Conservation (phyloP, 2,888 invertebrate species). For the Rhagonycha lutea region DNA sequence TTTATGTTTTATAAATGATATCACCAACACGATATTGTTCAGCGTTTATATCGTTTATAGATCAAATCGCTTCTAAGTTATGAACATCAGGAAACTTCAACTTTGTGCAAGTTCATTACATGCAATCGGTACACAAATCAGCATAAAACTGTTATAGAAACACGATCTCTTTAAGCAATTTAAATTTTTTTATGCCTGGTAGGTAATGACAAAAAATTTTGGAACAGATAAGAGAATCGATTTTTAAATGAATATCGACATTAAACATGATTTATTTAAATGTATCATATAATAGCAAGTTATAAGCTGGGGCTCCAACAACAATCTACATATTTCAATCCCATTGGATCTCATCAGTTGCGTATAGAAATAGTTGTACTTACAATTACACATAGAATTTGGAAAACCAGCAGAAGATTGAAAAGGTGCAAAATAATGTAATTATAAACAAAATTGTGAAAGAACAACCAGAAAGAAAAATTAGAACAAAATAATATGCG, state of each 20-base stretch:
- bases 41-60: constrained; percentile 5
- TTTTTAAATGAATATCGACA: background rate
- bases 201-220: background rate
- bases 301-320: no score
- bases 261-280: background rate
- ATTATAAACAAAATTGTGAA: no score
- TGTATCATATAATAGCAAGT: background rate
- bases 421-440: no score
- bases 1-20: background rate
- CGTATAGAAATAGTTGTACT: no score
- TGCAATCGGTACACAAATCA: constrained; percentile 7
- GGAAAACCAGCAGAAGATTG: no score
- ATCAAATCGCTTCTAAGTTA: constrained; percentile 8
- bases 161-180: constrained; percentile 4
- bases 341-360: no score
- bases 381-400: no score
- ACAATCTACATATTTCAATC: no score
- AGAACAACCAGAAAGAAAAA: no score
- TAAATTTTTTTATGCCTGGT: background rate
- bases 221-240: background rate
- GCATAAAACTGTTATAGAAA: background rate
- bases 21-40: constrained; percentile 1
- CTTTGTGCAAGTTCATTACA: constrained; percentile 5
- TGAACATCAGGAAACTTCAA: constrained; percentile 9
- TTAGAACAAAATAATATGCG: no score